Evolutionary conservation across 1,140 invertebrate genomes (phyloP), one percentile per base, ranked within the genome.

Genomic region (Choristoneura fumiferana): DNA sequence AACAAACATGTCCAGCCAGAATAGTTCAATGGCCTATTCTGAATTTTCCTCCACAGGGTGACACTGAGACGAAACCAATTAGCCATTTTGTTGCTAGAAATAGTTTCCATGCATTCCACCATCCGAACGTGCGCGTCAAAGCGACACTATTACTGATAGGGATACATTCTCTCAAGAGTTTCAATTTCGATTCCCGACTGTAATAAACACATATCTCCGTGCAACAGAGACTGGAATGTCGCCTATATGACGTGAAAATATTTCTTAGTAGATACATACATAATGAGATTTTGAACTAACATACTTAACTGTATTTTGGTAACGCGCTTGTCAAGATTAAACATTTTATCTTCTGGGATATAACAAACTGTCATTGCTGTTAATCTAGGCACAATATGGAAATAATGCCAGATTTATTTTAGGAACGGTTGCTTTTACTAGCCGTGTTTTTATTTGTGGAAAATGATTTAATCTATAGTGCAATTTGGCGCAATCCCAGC

Each of bases 151-250:
- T 29, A 29, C 22, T 6, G 22, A 29, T 29, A 29, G 22, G 2
- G 22, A 29, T 29, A 3, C 43, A 18, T 22, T 14, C 5, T 18
- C 39, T 43, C 18, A n/a, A 17, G 39, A 43, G 43, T 49, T 49
- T 22, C 43, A 49, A 49, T 49, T 49, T 49, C 43, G 22, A 29
- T 29, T 29, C 6, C 22, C 2, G 2, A 49, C 18, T 49, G 43
- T 49, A 49, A 49, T 49, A 49, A 49, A 49, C 43, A 49, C 43
- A 17, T 49, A 49, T 49, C 18, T 10, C 4, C 12, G 18, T 49
- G 22, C 18, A 49, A 5, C 22, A 17, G 22, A 29, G 22, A 29
- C 12, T 18, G 40, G 2, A 18, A 49, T 49, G 18, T 5, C 12
- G 4, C 13, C 39, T 34, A 14, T 33, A 15, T 49, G 43, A 10